A percentile compares a stretch with the other conserved stretches of the same genome.
Conservation (phyloP, 2,113 vertebrate species). For the Channa argus region DNA sequence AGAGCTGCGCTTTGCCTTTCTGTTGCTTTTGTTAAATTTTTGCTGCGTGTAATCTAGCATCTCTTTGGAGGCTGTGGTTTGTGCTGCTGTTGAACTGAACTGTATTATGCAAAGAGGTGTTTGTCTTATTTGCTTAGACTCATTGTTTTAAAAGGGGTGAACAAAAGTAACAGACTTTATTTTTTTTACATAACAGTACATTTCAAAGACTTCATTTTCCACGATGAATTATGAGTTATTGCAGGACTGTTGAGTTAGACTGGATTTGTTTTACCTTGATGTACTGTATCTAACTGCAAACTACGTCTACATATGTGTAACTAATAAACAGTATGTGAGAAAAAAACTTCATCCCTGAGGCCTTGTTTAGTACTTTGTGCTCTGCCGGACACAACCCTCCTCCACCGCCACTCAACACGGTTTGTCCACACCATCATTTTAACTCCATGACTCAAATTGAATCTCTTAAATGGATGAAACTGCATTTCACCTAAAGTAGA, state of each 20-base stretch:
- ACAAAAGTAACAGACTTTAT: too few relatives aligned
- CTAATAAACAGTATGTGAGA: neutral
- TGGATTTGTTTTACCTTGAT: too few relatives aligned
- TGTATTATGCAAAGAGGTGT: too few relatives aligned
- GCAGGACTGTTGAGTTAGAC: too few relatives aligned
- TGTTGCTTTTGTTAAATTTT: neutral
- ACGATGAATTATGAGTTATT: too few relatives aligned
- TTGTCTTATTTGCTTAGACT: too few relatives aligned
- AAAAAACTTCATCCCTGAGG: neutral
- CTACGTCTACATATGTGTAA: neutral
- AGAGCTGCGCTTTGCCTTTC: neutral
- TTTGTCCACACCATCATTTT: constrained; percentile 12
- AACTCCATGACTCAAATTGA: constrained; percentile 19
- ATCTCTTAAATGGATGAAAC: constrained; percentile 19
- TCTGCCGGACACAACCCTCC: neutral
- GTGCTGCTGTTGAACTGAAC: too few relatives aligned
- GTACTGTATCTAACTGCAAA: too few relatives aligned
- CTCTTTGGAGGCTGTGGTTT: too few relatives aligned
- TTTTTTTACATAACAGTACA: too few relatives aligned
- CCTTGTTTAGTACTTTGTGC: neutral
- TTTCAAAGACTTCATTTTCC: too few relatives aligned
- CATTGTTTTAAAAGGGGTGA: too few relatives aligned
- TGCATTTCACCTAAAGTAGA: constrained; percentile 13
- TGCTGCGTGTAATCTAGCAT: neutral
- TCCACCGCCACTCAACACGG: neutral